A percentile compares a stretch with the other conserved stretches of the same genome.
Conservation (phyloP, 2,888 invertebrate genomes). For the Dermolepida albohirtum region DNA sequence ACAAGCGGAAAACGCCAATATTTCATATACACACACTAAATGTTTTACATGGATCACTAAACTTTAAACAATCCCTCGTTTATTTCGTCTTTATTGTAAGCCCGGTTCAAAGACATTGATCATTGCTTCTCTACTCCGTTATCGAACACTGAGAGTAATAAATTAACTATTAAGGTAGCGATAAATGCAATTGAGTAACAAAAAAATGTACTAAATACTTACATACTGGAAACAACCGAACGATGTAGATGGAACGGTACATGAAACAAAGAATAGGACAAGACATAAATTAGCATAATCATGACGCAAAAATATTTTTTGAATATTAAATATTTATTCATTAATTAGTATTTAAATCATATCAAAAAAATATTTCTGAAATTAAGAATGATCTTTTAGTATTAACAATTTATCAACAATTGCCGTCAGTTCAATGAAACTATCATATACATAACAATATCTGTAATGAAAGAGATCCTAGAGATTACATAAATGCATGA, state of each 20-base stretch:
- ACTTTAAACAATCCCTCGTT: conserved; percentile 30
- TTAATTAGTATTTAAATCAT: no score
- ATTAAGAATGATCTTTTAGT: no score
- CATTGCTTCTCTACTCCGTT: conserved; percentile 11
- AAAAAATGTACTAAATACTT: conserved; percentile 43
- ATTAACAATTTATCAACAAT: no score
- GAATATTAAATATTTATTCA: no score
- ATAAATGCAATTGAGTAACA: conserved; percentile 40
- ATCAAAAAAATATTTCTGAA: no score
- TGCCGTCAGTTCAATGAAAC: no score
- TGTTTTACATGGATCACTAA: not conserved
- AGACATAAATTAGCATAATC: conserved; percentile 38
- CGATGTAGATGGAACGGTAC: conserved; percentile 28
- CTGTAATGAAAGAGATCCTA: no score
- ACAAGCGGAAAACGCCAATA: conserved; percentile 34
- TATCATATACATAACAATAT: no score
- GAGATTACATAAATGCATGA: no score
- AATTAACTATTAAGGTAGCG: conserved; percentile 14
- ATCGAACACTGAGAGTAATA: conserved; percentile 17
- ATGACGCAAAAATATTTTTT: conserved; percentile 22
- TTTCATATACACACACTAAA: conserved; percentile 2
- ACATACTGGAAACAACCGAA: conserved; percentile 43
- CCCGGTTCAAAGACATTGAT: conserved; percentile 10
- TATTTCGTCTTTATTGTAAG: conserved; percentile 17
- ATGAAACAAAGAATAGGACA: conserved; percentile 35